Evolutionary conservation across 2,113 vertebrate genomes (phyloP).

Genomic region (Poeciliopsis turrubarensis): DNA sequence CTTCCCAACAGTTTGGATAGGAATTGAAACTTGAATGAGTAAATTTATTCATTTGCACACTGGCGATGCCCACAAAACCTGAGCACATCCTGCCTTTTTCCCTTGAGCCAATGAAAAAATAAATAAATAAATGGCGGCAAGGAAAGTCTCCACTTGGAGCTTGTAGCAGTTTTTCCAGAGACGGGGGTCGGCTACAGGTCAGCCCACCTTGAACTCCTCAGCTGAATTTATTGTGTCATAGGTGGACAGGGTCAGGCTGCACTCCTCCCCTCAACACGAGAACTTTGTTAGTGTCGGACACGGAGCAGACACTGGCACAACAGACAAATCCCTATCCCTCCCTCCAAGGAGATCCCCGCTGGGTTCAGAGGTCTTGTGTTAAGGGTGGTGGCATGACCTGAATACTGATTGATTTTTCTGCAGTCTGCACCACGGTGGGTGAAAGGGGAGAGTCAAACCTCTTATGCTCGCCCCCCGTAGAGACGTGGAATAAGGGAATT

Average conservation of each 20-base stretch:
- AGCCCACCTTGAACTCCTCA: conserved; percentile 67
- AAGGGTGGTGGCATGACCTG: conserved; percentile 54
- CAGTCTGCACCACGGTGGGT: conserved; percentile 21
- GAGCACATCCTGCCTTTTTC: conserved; percentile 6
- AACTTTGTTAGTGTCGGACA: conserved; percentile 66
- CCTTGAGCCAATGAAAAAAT: neutral
- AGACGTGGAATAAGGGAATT: conserved; percentile 34
- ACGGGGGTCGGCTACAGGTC: conserved; percentile 52
- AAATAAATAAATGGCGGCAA: neutral
- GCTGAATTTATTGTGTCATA: conserved; percentile 62
- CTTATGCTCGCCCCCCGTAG: conserved; percentile 46
- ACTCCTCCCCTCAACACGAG: conserved; percentile 49
- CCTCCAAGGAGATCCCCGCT: conserved; percentile 47
- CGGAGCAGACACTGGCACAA: conserved; percentile 49
- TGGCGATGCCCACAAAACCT: neutral
- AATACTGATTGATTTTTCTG: conserved; percentile 74
- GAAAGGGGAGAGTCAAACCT: conserved; percentile 42
- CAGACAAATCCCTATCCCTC: conserved; percentile 62
- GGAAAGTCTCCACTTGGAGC: conserved; percentile 25
- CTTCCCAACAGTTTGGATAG: conserved; percentile 40
- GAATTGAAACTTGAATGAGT: conserved; percentile 44
- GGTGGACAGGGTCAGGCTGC: conserved; percentile 48
- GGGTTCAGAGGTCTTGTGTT: conserved; percentile 68
- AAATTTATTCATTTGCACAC: conserved; percentile 26
- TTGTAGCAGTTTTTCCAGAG: conserved; percentile 29